These are phyloP conservation scores for Zygothrica quintamaculata DNA, from an alignment of 2,888 invertebrate species.

Conservation along the genomic window DNA sequence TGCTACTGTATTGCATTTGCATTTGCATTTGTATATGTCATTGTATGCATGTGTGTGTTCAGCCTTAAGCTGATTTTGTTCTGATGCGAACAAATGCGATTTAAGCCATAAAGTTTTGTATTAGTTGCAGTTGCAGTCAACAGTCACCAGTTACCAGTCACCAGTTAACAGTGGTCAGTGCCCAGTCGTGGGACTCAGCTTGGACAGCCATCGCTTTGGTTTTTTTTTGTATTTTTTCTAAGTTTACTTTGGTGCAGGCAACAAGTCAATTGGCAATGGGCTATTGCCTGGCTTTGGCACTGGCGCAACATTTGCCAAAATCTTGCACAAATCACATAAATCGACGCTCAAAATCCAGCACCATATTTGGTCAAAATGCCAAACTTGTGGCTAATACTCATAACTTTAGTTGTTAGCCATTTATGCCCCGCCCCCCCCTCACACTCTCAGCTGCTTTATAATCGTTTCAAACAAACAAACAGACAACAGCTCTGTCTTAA, in stretches of 20 bases:
- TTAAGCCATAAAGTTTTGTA: slow-evolving; percentile 75
- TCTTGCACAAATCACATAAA: slow-evolving; percentile 78
- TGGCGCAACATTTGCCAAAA: slow-evolving; percentile 74
- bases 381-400: slow-evolving; percentile 74
- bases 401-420: slow-evolving; percentile 52
- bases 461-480: too few species aligned
- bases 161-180: slow-evolving; percentile 11
- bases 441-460: too few species aligned
- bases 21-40: slow-evolving; percentile 8
- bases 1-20: slow-evolving; percentile 59
- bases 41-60: slow-evolving; percentile 19
- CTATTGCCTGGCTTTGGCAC: slow-evolving; percentile 18
- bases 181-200: slow-evolving; percentile 28
- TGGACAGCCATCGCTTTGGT: slow-evolving; percentile 27
- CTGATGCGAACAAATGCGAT: slow-evolving; percentile 73
- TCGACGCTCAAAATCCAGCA: slow-evolving; percentile 66
- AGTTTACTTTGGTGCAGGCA: slow-evolving; percentile 11
- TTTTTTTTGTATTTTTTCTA: slow-evolving; percentile 5
- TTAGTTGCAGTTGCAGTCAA: slow-evolving; percentile 48
- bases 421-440: slow-evolving; percentile 42
- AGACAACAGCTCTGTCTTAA: slow-evolving; percentile 38
- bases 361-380: slow-evolving; percentile 79
- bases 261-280: slow-evolving; percentile 48
- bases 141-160: too few species aligned
- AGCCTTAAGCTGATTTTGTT: slow-evolving; percentile 76